Conservation (phyloP, 2,797 vertebrate species). For the Botia kubotai region DNA sequence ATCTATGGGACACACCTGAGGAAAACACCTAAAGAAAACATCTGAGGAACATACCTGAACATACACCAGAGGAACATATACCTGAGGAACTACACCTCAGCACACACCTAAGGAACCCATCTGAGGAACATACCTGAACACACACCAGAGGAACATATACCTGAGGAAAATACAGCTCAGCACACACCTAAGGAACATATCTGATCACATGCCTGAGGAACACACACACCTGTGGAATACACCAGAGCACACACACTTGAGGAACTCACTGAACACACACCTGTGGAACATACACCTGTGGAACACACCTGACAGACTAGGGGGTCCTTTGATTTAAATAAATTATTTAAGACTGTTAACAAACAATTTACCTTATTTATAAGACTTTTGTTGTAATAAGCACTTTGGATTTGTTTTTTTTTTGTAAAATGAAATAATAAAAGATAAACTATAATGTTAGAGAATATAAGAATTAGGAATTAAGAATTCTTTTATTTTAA, state of each 20-base stretch:
- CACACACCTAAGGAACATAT: no score
- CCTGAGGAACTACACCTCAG: not conserved
- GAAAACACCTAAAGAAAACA: constrained; percentile 79
- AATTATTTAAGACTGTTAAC: not conserved
- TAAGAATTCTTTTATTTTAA: not conserved
- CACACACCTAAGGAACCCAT: constrained; percentile 80
- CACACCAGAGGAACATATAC: no score
- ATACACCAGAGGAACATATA: not conserved
- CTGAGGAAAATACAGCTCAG: constrained; percentile 79
- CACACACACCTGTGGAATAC: not conserved
- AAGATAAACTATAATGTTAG: not conserved
- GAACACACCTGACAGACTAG: not conserved
- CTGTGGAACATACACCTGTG: not conserved
- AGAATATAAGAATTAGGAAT: not conserved
- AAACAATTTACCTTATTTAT: constrained; percentile 5
- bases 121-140: not conserved
- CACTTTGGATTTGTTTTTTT: not conserved
- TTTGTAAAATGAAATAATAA: not conserved
- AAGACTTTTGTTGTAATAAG: not conserved
- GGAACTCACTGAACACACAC: constrained; percentile 68
- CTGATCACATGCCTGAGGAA: constrained; percentile 65
- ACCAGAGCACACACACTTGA: constrained; percentile 69
- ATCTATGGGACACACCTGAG: not conserved
- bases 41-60: not conserved
- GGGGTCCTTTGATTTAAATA: not conserved